Base-by-base conservation (phyloP, 2,888 invertebrate genomes). In the Rotaria socialis region DNA sequence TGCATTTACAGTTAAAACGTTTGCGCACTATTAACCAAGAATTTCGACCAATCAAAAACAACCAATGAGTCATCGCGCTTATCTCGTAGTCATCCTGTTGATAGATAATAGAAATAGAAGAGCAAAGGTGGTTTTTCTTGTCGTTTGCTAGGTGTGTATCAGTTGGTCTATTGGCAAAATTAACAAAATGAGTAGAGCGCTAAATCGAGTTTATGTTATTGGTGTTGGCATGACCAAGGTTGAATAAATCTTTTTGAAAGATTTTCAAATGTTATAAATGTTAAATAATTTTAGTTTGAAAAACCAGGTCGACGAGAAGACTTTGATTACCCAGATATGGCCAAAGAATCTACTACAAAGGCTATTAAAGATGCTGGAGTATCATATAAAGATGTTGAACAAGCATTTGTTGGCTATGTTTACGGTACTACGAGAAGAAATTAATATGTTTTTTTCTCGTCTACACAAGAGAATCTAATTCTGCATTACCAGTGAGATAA, bases 191-290 rank as follows among this genome's bases (percentile, higher is more conserved):
- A 27, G 19, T 27, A 10, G 67, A 67, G 43, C 85, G 11, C 11
- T 60, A 7, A 88, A 89, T 87, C 89, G 89, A 87, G 96, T 96
- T 86, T 97, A 93, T 92, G 96, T 97, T 86, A 93, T 97, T 89
- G 97, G 97, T 88, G 96, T 97, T 89, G 97, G 97, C 88, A 97
- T 97, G 97, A 97, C 97, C 88, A 96, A 96, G 93, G 94, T 94
- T 92, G 90, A 19, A 6, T n/a, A 41, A 67, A 11, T 85, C 87
- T 86, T 84, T 88, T 88, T 7, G 27, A 75, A 52, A 27, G 50
- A 43, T 24, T 35, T 35, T 74, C 41, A 22, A 85, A 50, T 4
- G 11, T 35, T 41, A 35, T 41, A 47, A n/a, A 10, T 22, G 35
- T 60, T 52, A 5, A 86, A 52, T 85, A 52, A 60, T 35, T 35